Base-by-base conservation (phyloP, 64 coral and sea anemone genomes). In the Montipora efflorescens region DNA sequence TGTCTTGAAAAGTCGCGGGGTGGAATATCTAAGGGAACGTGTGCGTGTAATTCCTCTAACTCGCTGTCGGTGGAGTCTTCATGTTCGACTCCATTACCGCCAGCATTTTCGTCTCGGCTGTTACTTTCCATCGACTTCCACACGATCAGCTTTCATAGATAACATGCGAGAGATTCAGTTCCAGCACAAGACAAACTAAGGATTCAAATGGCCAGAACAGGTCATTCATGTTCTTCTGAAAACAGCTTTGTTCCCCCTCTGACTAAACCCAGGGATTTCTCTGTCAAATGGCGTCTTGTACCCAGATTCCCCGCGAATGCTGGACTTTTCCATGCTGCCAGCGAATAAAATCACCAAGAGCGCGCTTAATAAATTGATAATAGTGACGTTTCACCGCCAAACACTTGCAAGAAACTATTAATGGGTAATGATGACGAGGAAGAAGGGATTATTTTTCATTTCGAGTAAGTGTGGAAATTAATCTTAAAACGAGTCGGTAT, bases 1-100 rank as follows among this genome's bases (percentile, higher is more conserved):
- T 90, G 93, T 22, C 83, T 82, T 47, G 96, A 81, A 86, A 97
- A 92, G 58, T 97, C 96, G 88, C 96, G 89, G 28, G 96, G 96
- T 13, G 96, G 96, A 72, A 97, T 95, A 89, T 97, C 96, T 8
- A 97, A 83, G 3, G 96, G 96, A 5, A 97, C 88, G 46, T 80
- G 75, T 3, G 85, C 96, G n/a, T 74, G 90, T 48, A 95, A 91
- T 46, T 89, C 92, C 87, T 96, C 95, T 50, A 96, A 28, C 51
- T 97, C 96, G 75, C 93, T 95, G 58, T 97, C 96, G 76, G 93
- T 97, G 23, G 96, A 97, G 59, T 97, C 96, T 59, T 97, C 83
- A 21, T 94, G 74, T 55, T 95, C 83, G 51, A 75, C 69, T 3
- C 75, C 93, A 21, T 83, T 45, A 47, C 73, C 84, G 58, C 92